These are phyloP conservation scores for Spea multiplicata DNA, from an alignment of 2,113 vertebrate species.

Conservation along the genomic window DNA sequence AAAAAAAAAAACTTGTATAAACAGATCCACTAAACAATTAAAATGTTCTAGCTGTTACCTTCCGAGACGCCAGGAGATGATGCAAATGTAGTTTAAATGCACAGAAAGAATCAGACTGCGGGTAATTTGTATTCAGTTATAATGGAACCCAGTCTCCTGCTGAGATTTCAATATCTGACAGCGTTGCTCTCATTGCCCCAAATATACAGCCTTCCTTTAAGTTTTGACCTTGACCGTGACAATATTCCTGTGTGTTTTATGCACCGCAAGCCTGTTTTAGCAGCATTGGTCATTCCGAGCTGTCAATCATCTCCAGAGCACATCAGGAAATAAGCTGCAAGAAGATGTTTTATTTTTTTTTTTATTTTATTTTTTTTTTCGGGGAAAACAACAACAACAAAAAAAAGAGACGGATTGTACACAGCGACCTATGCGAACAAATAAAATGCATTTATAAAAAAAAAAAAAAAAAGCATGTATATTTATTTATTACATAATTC, in stretches of 20 bases:
- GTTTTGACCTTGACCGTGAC: constrained; percentile 69
- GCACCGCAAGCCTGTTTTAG: constrained; percentile 61
- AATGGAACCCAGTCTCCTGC: constrained; percentile 69
- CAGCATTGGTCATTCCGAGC: constrained; percentile 52
- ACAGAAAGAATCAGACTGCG: constrained; percentile 58
- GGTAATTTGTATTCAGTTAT: constrained; percentile 69
- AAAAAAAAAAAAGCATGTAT: too few species aligned
- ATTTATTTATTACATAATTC: background rate
- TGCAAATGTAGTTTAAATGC: constrained; percentile 65
- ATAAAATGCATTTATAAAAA: background rate
- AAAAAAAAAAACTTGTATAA: background rate
- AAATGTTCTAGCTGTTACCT: constrained; percentile 53
- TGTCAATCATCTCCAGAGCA: constrained; percentile 56
- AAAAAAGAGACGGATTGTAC: background rate
- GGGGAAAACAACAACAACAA: background rate
- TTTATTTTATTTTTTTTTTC: background rate
- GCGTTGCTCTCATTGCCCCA: constrained; percentile 64
- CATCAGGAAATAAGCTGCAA: constrained; percentile 50
- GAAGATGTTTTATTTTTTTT: background rate
- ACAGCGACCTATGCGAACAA: background rate
- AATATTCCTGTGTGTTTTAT: constrained; percentile 63
- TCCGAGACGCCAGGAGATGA: constrained; percentile 61
- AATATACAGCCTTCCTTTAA: constrained; percentile 65
- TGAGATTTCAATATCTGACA: constrained; percentile 74
- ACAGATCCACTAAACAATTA: constrained; percentile 20